phyloP scores from a whole-genome alignment of 2,888 invertebrate species.

The Saturnia japonica region DNA sequence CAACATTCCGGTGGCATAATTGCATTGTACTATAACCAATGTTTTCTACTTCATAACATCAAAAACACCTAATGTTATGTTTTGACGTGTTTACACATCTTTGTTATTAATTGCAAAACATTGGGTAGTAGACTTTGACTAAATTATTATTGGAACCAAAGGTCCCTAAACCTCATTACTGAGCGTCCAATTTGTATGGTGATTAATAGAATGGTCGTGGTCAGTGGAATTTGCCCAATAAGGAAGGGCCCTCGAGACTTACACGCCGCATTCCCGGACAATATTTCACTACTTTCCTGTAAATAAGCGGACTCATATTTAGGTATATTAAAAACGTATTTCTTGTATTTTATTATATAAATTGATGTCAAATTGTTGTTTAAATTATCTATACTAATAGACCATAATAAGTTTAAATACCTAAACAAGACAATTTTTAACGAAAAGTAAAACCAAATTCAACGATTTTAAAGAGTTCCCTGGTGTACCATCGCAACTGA shows the following conservation, averaged over 20 bases:
- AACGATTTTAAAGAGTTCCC: too few species aligned
- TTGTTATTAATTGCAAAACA: too few species aligned
- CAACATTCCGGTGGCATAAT: too few species aligned
- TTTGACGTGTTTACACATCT: too few species aligned
- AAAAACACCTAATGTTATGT: too few species aligned
- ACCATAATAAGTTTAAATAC: too few species aligned
- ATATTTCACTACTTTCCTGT: neutral
- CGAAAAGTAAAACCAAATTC: too few species aligned
- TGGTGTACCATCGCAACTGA: too few species aligned
- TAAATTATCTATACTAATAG: too few species aligned
- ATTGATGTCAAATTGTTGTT: neutral
- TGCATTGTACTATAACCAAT: too few species aligned
- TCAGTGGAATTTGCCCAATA: neutral
- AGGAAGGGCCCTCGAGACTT: neutral
- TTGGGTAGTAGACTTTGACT: neutral
- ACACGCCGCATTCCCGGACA: neutral
- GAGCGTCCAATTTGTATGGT: neutral
- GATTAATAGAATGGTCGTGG: neutral
- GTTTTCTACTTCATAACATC: too few species aligned
- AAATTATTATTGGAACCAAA: neutral
- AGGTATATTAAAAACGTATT: neutral
- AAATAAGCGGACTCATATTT: neutral
- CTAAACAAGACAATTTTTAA: too few species aligned
- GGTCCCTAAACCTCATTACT: neutral
- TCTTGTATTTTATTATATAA: neutral